These are phyloP conservation scores for Stegodyphus dumicola DNA, from an alignment of 1,140 invertebrate genomes.

Conservation along the genomic window DNA sequence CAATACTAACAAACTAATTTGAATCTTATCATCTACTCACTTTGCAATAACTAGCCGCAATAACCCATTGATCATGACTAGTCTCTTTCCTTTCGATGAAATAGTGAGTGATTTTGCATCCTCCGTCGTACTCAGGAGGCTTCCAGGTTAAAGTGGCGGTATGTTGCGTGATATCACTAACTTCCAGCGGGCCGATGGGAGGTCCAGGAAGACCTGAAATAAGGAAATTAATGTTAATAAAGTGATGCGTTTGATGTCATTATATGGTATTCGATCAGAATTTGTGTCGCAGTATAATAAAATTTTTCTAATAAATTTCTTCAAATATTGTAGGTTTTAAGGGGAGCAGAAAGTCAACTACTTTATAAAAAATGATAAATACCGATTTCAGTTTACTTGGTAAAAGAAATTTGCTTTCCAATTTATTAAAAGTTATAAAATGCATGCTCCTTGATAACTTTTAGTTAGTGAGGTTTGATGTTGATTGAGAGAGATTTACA, in stretches of 20 bases:
- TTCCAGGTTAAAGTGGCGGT: slow-evolving; percentile 90
- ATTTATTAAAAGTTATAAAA: background rate
- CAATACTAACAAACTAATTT: too few relatives aligned
- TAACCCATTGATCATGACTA: slow-evolving; percentile 63
- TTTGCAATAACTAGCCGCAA: slow-evolving; percentile 62
- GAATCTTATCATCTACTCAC: slow-evolving; percentile 10
- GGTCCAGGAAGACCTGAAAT: slow-evolving; percentile 81
- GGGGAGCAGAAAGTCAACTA: background rate
- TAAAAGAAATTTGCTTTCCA: background rate
- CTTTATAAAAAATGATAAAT: background rate
- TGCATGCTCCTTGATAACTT: too few relatives aligned
- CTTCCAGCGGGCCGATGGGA: slow-evolving; percentile 92
- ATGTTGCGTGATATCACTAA: slow-evolving; percentile 88
- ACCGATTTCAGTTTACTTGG: background rate
- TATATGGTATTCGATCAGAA: too few relatives aligned
- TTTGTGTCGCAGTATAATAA: too few relatives aligned
- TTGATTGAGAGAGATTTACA: too few relatives aligned
- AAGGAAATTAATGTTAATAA: too few relatives aligned
- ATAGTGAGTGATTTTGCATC: slow-evolving; percentile 89
- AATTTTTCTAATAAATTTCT: too few relatives aligned
- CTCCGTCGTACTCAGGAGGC: slow-evolving; percentile 92
- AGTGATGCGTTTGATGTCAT: too few relatives aligned
- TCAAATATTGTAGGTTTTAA: too few relatives aligned
- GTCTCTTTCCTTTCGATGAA: slow-evolving; percentile 89
- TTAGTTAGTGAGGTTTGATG: too few relatives aligned